Evolutionary conservation across 2,797 vertebrate genomes (phyloP).

Genomic region (Morus bassanus): DNA sequence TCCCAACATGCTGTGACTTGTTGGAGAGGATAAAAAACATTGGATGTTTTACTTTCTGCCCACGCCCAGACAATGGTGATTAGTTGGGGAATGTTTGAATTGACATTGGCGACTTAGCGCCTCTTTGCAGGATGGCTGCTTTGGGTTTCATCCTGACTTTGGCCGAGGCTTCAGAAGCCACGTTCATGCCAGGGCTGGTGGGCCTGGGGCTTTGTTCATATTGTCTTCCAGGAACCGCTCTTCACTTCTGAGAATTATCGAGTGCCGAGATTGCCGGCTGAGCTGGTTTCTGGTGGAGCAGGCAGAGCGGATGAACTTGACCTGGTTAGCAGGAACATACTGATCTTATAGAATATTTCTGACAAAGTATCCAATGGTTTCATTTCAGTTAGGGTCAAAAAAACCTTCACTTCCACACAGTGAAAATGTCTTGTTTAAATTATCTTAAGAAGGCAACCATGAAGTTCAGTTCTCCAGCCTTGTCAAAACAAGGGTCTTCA

Average conservation of each 20-base stretch:
- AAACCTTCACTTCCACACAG: neutral
- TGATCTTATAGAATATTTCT: neutral
- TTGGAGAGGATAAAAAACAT: neutral
- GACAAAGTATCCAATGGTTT: neutral
- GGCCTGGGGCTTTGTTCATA: neutral
- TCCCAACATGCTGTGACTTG: neutral
- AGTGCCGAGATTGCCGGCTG: neutral
- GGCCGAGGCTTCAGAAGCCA: neutral
- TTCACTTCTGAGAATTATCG: neutral
- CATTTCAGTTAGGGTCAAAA: neutral
- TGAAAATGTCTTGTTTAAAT: neutral
- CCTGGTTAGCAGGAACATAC: neutral
- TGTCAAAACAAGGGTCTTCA: slow-evolving; percentile 6
- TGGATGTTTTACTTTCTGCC: neutral
- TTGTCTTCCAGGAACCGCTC: neutral
- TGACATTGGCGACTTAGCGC: neutral
- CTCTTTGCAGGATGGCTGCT: neutral
- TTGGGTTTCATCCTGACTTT: neutral
- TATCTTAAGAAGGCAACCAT: neutral
- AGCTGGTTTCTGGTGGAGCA: neutral
- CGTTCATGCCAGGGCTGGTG: neutral
- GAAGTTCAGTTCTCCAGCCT: neutral
- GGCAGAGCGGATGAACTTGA: neutral
- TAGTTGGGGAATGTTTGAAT: neutral
- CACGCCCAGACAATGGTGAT: neutral